These are phyloP conservation scores for Pygmarrhopalites habei DNA, from an alignment of 1,140 invertebrate species.

Conservation along the genomic window DNA sequence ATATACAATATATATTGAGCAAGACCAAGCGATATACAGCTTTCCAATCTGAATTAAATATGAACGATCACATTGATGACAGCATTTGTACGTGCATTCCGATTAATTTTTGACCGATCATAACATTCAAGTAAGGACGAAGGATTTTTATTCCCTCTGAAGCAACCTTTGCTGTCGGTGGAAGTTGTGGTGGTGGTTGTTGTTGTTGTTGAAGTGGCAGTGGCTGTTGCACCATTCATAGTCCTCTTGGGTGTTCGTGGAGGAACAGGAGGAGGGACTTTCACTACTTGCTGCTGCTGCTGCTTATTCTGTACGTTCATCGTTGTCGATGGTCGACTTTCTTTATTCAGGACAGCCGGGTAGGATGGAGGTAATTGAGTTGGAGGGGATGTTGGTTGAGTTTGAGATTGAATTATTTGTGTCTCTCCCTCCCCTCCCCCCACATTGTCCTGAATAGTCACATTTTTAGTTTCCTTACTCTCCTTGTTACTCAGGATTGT, in stretches of 20 bases:
- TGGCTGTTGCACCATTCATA: neutral
- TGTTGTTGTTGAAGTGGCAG: neutral
- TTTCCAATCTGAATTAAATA: no score
- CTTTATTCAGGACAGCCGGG: conserved; percentile 62
- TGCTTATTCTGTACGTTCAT: no score
- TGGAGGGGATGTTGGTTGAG: neutral
- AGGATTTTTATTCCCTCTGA: neutral
- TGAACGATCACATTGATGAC: neutral
- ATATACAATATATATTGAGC: no score
- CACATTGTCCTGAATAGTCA: no score
- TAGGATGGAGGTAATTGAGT: conserved; percentile 47
- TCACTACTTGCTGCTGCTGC: no score
- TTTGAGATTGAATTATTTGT: no score
- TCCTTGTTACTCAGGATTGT: no score
- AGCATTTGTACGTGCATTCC: neutral
- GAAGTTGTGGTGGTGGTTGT: no score
- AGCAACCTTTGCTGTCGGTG: neutral
- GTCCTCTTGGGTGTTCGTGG: conserved; percentile 42
- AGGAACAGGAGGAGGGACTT: conserved; percentile 42
- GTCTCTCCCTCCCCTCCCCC: neutral
- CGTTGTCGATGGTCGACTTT: conserved; percentile 45
- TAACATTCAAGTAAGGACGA: no score
- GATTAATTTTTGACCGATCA: neutral
- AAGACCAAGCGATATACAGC: no score
- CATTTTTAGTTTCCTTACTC: no score